Conservation (phyloP, 2,888 invertebrate genomes). For the Patella depressa region DNA sequence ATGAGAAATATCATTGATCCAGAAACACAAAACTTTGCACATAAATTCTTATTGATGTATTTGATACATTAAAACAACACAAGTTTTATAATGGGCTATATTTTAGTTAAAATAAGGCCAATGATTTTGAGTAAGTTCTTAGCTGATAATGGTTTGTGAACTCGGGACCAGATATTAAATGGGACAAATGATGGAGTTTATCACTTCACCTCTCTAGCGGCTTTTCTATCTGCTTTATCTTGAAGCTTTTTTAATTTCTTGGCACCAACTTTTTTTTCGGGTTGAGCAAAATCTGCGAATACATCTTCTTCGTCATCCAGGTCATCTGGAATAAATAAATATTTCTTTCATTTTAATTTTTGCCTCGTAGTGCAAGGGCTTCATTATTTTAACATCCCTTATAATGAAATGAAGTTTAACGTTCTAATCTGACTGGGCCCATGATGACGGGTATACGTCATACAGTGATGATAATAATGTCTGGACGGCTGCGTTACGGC, state of each 20-base stretch:
- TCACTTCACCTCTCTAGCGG: conserved; percentile 78
- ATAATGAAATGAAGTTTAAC: too few relatives aligned
- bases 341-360: neutral
- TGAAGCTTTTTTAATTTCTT: conserved; percentile 95
- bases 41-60: too few relatives aligned
- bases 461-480: too few relatives aligned
- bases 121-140: neutral
- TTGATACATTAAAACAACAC: too few relatives aligned
- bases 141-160: neutral
- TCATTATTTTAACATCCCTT: too few relatives aligned
- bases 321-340: conserved; percentile 25
- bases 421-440: too few relatives aligned
- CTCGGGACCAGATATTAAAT: neutral
- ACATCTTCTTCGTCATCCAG: conserved; percentile 46
- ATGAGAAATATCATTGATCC: too few relatives aligned
- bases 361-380: too few relatives aligned
- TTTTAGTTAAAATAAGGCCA: neutral
- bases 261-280: conserved; percentile 86
- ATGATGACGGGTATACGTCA: too few relatives aligned
- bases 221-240: conserved; percentile 90
- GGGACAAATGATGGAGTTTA: neutral
- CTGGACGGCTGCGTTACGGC: too few relatives aligned
- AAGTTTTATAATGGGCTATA: too few relatives aligned
- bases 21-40: too few relatives aligned
- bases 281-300: conserved; percentile 53